phyloP scores from a whole-genome alignment of 2,113 vertebrate species.

The Balaeniceps rex region DNA sequence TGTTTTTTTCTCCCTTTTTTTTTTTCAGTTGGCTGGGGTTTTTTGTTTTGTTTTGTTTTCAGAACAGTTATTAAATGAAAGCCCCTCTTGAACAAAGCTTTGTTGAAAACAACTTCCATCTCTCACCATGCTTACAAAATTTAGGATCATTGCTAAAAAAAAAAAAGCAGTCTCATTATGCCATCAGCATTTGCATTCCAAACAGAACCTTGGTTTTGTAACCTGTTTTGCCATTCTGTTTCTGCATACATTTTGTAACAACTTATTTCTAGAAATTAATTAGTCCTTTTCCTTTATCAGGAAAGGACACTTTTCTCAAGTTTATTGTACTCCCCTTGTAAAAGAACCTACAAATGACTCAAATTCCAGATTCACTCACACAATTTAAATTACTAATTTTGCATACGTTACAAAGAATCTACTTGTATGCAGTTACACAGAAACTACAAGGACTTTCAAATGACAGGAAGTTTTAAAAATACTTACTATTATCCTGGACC shows the following conservation, averaged over 20 bases:
- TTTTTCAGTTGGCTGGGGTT: not conserved
- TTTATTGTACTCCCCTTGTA: not conserved
- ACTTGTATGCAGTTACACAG: not conserved
- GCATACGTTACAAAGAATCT: not conserved
- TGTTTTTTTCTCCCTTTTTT: too few species aligned
- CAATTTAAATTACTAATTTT: not conserved
- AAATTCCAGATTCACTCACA: not conserved
- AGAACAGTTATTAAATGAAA: not conserved
- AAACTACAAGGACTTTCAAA: not conserved
- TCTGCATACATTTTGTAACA: not conserved
- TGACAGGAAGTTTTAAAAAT: not conserved
- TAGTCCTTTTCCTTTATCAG: not conserved
- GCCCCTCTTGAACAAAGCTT: not conserved
- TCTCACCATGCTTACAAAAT: not conserved
- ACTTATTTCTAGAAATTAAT: not conserved
- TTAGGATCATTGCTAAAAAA: not conserved
- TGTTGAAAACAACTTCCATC: not conserved
- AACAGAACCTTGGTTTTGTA: not conserved
- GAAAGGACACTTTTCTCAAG: not conserved
- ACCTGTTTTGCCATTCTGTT: not conserved
- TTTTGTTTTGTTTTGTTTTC: not conserved
- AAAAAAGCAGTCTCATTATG: not conserved
- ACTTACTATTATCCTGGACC: slow-evolving; percentile 70
- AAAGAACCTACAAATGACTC: not conserved
- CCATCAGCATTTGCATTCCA: not conserved